These are phyloP conservation scores for Harpalus rubripes DNA, from an alignment of 2,888 invertebrate genomes.

Conservation along the genomic window DNA sequence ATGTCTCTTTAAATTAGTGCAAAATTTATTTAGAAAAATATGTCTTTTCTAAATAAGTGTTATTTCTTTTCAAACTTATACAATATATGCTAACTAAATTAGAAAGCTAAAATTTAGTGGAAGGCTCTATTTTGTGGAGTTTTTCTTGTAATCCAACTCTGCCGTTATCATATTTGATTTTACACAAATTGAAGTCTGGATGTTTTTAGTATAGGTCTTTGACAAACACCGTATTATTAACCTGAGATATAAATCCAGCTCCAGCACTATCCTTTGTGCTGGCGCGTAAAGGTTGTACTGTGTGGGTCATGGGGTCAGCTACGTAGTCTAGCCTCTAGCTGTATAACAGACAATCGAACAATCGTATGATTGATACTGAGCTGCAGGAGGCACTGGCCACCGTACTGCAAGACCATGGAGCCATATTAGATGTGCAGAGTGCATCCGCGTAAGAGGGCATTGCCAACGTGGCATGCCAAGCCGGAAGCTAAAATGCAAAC, in stretches of 20 bases:
- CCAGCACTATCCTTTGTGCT: background rate
- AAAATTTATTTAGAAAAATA: no score
- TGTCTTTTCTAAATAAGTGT: no score
- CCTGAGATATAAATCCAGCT: background rate
- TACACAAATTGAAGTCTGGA: no score
- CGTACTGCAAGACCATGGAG: background rate
- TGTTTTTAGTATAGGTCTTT: background rate
- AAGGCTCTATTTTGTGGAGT: no score
- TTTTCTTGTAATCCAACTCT: no score
- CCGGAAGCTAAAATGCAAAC: background rate
- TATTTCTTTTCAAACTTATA: no score
- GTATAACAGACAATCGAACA: constrained; percentile 40
- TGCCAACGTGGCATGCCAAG: background rate
- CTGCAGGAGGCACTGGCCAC: constrained; percentile 1
- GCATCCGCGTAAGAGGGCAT: background rate
- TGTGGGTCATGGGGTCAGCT: constrained; percentile 31
- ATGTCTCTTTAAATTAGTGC: no score
- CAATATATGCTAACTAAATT: no score
- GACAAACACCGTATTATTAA: constrained; percentile 1
- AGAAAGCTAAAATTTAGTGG: no score
- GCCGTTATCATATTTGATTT: no score
- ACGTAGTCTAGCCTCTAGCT: background rate
- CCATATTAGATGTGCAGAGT: constrained; percentile 6
- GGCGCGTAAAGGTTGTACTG: background rate
- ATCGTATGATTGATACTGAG: constrained; percentile 47